These are phyloP conservation scores for Cephus spinipes DNA, from an alignment of 2,888 invertebrate species.

Conservation along the genomic window DNA sequence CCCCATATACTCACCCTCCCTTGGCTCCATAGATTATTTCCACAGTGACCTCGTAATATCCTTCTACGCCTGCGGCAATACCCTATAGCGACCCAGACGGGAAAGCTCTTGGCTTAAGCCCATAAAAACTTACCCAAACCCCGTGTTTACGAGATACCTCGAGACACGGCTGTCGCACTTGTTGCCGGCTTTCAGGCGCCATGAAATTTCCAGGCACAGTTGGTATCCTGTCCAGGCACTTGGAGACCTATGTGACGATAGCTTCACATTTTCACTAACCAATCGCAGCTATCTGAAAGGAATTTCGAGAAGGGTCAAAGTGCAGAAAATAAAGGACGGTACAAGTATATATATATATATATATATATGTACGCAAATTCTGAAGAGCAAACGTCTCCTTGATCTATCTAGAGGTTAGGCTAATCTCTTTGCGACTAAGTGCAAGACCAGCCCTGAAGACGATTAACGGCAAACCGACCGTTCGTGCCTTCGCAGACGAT, in stretches of 20 bases:
- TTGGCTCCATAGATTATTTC: background rate
- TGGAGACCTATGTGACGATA: background rate
- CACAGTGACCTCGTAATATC: background rate
- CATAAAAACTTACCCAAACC: background rate
- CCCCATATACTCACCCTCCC: background rate
- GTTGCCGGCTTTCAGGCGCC: background rate
- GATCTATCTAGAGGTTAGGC: background rate
- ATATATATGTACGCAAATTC: background rate
- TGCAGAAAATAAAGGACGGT: background rate
- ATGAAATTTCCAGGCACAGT: background rate
- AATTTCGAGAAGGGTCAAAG: background rate
- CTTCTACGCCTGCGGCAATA: background rate
- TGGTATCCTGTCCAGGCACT: background rate
- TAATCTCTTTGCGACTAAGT: background rate
- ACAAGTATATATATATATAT: background rate
- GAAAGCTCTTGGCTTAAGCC: background rate
- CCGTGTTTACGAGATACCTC: background rate
- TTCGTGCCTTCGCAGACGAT: constrained; percentile 31
- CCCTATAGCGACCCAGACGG: background rate
- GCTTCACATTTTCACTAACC: background rate
- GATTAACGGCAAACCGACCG: background rate
- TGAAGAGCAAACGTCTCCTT: background rate
- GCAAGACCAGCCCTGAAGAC: background rate
- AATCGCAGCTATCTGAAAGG: background rate
- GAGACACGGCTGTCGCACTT: background rate